Evolutionary conservation across 1,140 invertebrate species (phyloP).

Genomic region (Mylabris phalerata): DNA sequence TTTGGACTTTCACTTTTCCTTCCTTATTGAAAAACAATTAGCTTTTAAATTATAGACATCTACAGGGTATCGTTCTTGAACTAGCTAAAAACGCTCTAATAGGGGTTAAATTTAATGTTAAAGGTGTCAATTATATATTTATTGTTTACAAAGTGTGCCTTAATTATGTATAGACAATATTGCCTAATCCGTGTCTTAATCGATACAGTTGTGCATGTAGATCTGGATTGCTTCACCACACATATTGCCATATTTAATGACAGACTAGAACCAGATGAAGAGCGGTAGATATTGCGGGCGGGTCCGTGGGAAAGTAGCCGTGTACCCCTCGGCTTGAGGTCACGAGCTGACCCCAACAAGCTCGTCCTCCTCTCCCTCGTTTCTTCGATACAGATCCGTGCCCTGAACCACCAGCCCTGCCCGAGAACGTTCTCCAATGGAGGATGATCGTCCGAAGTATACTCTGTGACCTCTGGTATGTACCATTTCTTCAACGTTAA

Average conservation of each 20-base stretch:
- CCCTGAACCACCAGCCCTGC: constrained; percentile 32
- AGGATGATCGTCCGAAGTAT: no score
- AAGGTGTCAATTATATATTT: no score
- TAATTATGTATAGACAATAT: constrained; percentile 14
- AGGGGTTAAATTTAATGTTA: no score
- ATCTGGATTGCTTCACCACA: constrained; percentile 38
- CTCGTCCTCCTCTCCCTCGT: constrained; percentile 21
- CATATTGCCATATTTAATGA: constrained; percentile 45
- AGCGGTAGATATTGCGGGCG: constrained; percentile 44
- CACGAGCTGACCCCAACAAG: constrained; percentile 40
- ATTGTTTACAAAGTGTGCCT: no score
- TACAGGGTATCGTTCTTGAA: no score
- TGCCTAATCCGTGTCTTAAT: constrained; percentile 32
- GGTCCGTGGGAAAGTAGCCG: constrained; percentile 44
- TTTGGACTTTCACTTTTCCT: no score
- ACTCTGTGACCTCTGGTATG: no score
- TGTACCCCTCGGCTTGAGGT: constrained; percentile 43
- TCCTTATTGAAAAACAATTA: no score
- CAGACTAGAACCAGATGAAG: constrained; percentile 43
- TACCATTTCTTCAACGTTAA: no score
- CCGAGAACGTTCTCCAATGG: no score
- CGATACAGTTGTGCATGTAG: constrained; percentile 37
- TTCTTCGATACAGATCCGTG: constrained; percentile 38
- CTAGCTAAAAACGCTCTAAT: no score
- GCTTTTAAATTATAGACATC: no score